Percentiles rank a stretch among this genome's conserved stretches.
Conservation (phyloP, 2,888 invertebrate species). For the Cheilosia impressa region DNA sequence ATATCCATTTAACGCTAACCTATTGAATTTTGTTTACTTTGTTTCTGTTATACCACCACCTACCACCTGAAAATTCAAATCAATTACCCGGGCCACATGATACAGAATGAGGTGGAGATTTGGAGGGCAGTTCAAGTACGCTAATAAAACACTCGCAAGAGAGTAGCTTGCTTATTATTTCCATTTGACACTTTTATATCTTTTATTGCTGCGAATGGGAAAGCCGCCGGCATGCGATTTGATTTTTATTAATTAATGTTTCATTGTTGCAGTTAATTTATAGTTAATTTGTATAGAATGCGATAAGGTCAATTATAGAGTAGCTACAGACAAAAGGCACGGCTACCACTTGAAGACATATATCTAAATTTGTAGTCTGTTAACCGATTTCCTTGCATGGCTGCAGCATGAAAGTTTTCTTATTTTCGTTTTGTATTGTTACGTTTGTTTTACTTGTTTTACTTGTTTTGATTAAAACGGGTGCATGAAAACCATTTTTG, state of each 20-base stretch:
- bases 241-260: slow-evolving; percentile 47
- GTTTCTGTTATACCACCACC: slow-evolving; percentile 16
- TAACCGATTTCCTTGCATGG: slow-evolving; percentile 60
- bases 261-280: slow-evolving; percentile 43
- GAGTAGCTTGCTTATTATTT: not conserved
- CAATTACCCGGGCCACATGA: slow-evolving; percentile 52
- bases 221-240: slow-evolving; percentile 18
- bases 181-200: slow-evolving; percentile 22
- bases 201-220: not conserved
- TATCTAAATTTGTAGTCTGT: slow-evolving; percentile 41
- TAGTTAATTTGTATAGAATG: slow-evolving; percentile 39
- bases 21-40: slow-evolving; percentile 38
- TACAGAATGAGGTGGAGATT: slow-evolving; percentile 87
- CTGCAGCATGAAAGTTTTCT: slow-evolving; percentile 58
- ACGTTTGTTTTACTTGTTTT: slow-evolving; percentile 49
- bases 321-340: slow-evolving; percentile 45
- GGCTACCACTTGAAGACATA: slow-evolving; percentile 30
- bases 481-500: slow-evolving; percentile 28
- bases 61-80: slow-evolving; percentile 48
- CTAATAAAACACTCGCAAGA: slow-evolving; percentile 77
- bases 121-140: slow-evolving; percentile 92
- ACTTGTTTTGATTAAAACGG: slow-evolving; percentile 8
- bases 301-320: slow-evolving; percentile 47
- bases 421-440: slow-evolving; percentile 40
- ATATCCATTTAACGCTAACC: slow-evolving; percentile 31